Percentiles rank a stretch among this genome's conserved stretches.
Evolutionary conservation across 2,888 invertebrate species (phyloP).

Genomic region (Alitta virens): DNA sequence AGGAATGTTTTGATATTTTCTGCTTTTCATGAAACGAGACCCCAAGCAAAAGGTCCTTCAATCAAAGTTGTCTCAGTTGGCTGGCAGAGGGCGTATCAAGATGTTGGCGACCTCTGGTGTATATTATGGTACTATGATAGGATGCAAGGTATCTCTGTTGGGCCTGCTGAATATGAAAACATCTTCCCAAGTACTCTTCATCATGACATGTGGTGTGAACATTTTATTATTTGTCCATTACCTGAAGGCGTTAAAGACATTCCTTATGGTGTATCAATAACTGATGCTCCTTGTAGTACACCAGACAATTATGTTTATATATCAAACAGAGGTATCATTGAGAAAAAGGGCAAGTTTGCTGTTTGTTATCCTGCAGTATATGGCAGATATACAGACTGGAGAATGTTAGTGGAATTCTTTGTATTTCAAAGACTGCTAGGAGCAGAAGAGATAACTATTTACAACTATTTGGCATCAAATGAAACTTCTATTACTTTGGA

Average conservation of each 20-base stretch:
- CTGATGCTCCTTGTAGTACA: slow-evolving; percentile 5
- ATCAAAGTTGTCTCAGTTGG: slow-evolving; percentile 25
- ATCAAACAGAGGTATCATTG: slow-evolving; percentile 12
- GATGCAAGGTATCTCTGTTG: slow-evolving; percentile 3
- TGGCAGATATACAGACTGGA: slow-evolving; percentile 18
- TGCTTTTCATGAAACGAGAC: slow-evolving; percentile 23
- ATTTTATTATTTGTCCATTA: slow-evolving; percentile 25
- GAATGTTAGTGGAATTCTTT: slow-evolving; percentile 23
- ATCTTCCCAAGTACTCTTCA: slow-evolving; percentile 24
- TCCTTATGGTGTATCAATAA: slow-evolving; percentile 22
- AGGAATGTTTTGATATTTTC: slow-evolving; percentile 24
- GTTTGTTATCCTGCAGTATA: slow-evolving; percentile 24
- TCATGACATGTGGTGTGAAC: slow-evolving; percentile 23
- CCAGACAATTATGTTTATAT: slow-evolving; percentile 17
- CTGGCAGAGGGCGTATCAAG: slow-evolving; percentile 19
- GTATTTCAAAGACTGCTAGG: slow-evolving; percentile 24
- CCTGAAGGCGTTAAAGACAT: neutral
- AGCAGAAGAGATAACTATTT: slow-evolving; percentile 19
- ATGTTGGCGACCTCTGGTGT: slow-evolving; percentile 23
- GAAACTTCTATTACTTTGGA: slow-evolving; percentile 8
- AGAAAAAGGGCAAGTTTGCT: slow-evolving; percentile 10
- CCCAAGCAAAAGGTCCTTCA: slow-evolving; percentile 19
- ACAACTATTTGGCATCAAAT: slow-evolving; percentile 13
- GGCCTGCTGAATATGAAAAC: slow-evolving; percentile 19
- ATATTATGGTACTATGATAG: slow-evolving; percentile 23